phyloP scores from a whole-genome alignment of 2,113 vertebrate genomes.

The Circaetus cinerascens region DNA sequence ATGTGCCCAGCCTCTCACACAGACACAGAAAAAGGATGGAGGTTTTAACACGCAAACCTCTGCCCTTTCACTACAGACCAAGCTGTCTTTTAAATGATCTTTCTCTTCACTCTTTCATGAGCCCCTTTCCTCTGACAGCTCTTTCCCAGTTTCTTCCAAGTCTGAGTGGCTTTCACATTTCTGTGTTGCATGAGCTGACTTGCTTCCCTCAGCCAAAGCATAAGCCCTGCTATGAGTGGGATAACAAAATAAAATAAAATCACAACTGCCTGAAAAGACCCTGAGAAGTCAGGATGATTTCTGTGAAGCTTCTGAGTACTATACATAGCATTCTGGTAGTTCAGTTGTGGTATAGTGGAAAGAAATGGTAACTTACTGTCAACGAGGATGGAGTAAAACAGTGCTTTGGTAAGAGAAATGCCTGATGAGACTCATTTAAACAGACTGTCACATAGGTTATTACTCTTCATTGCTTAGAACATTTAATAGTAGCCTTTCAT shows the following conservation, averaged over 20 bases:
- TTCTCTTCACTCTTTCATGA: neutral
- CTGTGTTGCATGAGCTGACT: neutral
- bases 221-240: neutral
- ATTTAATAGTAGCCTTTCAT: neutral
- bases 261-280: neutral
- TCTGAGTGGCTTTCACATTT: neutral
- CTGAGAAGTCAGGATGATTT: neutral
- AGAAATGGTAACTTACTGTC: neutral
- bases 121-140: neutral
- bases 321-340: neutral
- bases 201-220: neutral
- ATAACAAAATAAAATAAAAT: neutral
- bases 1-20: neutral
- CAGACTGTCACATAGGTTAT: neutral
- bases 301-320: neutral
- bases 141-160: neutral
- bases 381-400: neutral
- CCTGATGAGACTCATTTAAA: neutral
- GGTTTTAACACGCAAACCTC: neutral
- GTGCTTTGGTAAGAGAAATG: neutral
- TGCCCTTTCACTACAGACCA: neutral
- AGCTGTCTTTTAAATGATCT: neutral
- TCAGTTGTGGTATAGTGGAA: neutral
- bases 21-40: neutral
- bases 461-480: neutral